Conservation (phyloP, 1,140 invertebrate genomes). For the Drosophila parvula region DNA sequence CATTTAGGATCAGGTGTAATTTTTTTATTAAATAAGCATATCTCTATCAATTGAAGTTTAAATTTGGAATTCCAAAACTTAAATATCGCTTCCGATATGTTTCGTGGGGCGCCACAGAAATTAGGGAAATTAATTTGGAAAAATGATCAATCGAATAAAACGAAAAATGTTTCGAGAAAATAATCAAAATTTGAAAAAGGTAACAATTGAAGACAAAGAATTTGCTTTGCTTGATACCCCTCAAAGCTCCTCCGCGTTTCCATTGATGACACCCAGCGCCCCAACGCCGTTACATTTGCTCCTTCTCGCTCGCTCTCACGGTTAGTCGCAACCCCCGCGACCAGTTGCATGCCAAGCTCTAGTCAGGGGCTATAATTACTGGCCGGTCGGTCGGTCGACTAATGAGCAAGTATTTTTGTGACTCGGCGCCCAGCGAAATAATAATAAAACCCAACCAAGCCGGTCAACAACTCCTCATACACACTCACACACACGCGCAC, state of each 20-base stretch:
- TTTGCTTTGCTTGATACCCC: no score
- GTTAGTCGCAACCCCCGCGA: conserved; percentile 28
- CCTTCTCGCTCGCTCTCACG: conserved; percentile 11
- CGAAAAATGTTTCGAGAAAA: neutral
- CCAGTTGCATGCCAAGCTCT: conserved; percentile 69
- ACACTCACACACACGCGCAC: conserved; percentile 25
- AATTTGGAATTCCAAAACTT: no score
- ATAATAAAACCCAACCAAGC: conserved; percentile 44
- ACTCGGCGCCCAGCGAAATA: conserved; percentile 24
- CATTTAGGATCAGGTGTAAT: neutral
- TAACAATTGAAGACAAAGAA: neutral
- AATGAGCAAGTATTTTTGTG: conserved; percentile 60
- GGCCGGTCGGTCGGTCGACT: conserved; percentile 44
- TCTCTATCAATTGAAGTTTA: no score
- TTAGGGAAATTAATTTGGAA: no score
- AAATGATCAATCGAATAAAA: no score
- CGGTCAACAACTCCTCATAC: conserved; percentile 56
- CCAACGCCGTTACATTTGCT: neutral
- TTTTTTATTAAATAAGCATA: neutral
- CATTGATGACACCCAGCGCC: conserved; percentile 14
- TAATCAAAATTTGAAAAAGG: neutral
- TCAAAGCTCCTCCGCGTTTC: neutral
- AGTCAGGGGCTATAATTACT: conserved; percentile 68
- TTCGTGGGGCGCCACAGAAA: no score
- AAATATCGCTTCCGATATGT: neutral